Evolutionary conservation across 1,140 invertebrate genomes (phyloP).

Genomic region (Magallana gigas): DNA sequence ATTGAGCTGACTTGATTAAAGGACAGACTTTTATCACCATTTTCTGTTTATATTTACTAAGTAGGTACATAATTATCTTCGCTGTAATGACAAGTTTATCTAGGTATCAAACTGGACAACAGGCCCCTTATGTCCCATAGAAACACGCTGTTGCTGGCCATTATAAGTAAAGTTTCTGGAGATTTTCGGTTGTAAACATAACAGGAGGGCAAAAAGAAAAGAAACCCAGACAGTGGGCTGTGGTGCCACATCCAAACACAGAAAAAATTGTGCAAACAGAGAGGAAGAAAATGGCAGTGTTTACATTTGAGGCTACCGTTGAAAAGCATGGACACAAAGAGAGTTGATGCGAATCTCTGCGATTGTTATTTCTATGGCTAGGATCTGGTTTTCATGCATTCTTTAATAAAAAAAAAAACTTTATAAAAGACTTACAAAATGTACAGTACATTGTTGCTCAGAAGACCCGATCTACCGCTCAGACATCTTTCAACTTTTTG

Average conservation of each 20-base stretch:
- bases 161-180: neutral
- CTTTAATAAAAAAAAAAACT: no score
- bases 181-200: constrained; percentile 12
- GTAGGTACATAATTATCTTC: constrained; percentile 25
- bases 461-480: neutral
- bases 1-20: neutral
- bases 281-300: neutral
- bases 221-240: constrained; percentile 10
- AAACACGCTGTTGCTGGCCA: neutral
- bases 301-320: constrained; percentile 2
- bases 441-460: neutral
- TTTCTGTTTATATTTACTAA: constrained; percentile 4
- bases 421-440: no score
- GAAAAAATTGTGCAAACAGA: constrained; percentile 26
- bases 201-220: neutral
- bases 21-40: neutral
- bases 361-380: constrained; percentile 11
- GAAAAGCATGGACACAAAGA: constrained; percentile 2
- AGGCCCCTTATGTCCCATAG: neutral
- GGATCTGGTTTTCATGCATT: neutral
- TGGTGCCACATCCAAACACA: constrained; percentile 14
- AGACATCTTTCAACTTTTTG: neutral
- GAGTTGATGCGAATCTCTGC: neutral
- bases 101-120: neutral
- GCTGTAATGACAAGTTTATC: neutral